Evolutionary conservation across 1,140 invertebrate genomes (phyloP), one percentile per base, ranked within the genome.

Genomic region (Drosophila ambigua): DNA sequence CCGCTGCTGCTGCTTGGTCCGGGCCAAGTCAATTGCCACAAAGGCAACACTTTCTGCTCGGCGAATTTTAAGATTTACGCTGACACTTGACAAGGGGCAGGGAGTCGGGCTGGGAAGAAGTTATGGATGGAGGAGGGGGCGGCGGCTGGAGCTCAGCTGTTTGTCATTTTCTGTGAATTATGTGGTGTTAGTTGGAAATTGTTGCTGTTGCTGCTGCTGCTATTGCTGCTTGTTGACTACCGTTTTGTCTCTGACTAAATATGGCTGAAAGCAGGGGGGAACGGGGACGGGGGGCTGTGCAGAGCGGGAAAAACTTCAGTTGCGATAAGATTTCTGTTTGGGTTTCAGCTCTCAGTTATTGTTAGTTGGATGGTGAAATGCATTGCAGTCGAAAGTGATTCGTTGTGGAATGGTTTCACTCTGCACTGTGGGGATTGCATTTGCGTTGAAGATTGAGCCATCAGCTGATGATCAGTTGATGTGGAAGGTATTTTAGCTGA

Each of bases 21-120:
- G 35, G 35, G 78, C 68, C 79, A 82, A 83, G 74, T 75, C 79
- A 79, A 77, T 77, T 82, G 76, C 62, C 72, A 81, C 78, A 81
- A 76, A 48, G 68, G 81, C 82, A 84, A 85, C 77, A 81, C 68
- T 87, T 84, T 84, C 82, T 84, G 81, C 78, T 85, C 54, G 61
- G 74, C 65, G 83, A 82, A 87, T 87, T 85, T 82, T 68, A 85
- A 87, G 82, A 85, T 87, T 85, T 85, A 87, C 83, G 82, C 80
- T 78, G 83, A 82, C 78, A 87, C 63, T 67, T 87, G 82, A 68
- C 78, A 77, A 59, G 68, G 52, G 59, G 58, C 57, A 48, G 49
- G 59, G 59, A 23, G 20, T 9, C 13, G 26, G 16, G 5, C 20
- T 11, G 11, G 41, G 39, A n/a, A 16, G 24, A n/a, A 4, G 20